Evolutionary conservation across 2,113 vertebrate genomes (phyloP), one percentile per base, ranked within the genome.

Genomic region (Gambusia holbrooki): DNA sequence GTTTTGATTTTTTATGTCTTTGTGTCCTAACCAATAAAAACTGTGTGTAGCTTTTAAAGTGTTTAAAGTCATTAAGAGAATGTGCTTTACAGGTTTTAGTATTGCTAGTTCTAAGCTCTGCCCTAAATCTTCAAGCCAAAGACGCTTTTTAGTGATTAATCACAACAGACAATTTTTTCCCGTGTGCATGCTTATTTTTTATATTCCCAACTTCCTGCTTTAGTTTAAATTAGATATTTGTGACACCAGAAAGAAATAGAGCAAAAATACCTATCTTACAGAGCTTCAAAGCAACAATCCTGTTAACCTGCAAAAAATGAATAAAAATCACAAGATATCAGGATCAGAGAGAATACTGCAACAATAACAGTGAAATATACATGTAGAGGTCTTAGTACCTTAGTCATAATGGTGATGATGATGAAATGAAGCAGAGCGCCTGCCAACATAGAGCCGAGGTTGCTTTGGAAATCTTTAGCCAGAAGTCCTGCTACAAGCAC

Each of bases 341-440:
- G 32, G n/a, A 4, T 79, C 30, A 58, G 2, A 65, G 27, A 74
- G 14, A 69, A 37, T 48, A 22, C 27, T 1, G n/a, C 29, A 14
- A 13, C 25, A 48, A 37, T 11, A 4, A 45, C 17, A 73, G 7
- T 54, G 27, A 81, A 25, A 35, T 10, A 22, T 5, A 67, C 11
- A 32, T 71, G 74, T 15, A 65, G 29, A 82, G 10, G 62, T 7
- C 11, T 27, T 11, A 62, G 60, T 92, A 95, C 94, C 89, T 85
- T 76, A 71, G 94, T 97, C 97, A 98, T 97, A 93, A 96, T 4
- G 71, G 96, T 64, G 25, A 99, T 98, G 86, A 95, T 96, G 60
- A 97, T 0, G 40, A 97, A 99, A 87, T 99, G 98, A 66, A 97
- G 81, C 61, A 98, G 84, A 0, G 96, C 97, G 3, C 97, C 98